These are phyloP conservation scores for Acrossocheilus wenchowensis DNA, from an alignment of 2,797 vertebrate species.

Conservation along the genomic window DNA sequence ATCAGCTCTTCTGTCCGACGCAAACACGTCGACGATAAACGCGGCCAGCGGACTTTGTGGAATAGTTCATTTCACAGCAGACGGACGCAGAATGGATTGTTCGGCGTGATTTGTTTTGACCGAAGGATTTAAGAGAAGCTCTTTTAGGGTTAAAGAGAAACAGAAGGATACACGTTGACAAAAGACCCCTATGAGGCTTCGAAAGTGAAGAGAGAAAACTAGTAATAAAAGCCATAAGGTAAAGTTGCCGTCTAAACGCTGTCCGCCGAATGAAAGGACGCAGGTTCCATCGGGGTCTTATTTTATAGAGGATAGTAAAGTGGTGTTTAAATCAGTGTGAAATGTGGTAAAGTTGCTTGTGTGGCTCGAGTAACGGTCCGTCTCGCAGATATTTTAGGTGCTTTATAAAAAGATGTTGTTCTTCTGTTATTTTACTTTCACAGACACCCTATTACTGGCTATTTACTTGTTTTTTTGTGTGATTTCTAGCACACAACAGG, in stretches of 20 bases:
- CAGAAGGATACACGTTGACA: conserved; percentile 39
- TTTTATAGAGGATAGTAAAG: not conserved
- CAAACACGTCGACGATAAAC: not conserved
- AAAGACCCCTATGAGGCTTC: conserved; percentile 44
- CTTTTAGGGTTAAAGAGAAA: not conserved
- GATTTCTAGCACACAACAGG: not conserved
- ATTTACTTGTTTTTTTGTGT: not conserved
- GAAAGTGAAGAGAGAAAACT: conserved; percentile 37
- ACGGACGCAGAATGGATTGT: not conserved
- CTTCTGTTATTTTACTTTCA: not conserved
- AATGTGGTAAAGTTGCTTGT: conserved; percentile 1
- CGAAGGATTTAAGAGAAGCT: not conserved
- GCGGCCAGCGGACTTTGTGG: not conserved
- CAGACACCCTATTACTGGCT: not conserved
- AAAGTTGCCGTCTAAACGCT: conserved; percentile 4
- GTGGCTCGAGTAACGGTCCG: conserved; percentile 18
- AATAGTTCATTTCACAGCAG: not conserved
- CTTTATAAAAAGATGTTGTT: conserved; percentile 21
- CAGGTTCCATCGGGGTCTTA: not conserved
- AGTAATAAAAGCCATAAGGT: conserved; percentile 31
- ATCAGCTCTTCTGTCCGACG: not conserved
- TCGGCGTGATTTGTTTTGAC: not conserved
- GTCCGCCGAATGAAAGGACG: not conserved
- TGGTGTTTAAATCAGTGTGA: not conserved
- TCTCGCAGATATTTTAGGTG: not conserved